Evolutionary conservation across 2,797 vertebrate genomes (phyloP).

Genomic region (Spheniscus humboldti): DNA sequence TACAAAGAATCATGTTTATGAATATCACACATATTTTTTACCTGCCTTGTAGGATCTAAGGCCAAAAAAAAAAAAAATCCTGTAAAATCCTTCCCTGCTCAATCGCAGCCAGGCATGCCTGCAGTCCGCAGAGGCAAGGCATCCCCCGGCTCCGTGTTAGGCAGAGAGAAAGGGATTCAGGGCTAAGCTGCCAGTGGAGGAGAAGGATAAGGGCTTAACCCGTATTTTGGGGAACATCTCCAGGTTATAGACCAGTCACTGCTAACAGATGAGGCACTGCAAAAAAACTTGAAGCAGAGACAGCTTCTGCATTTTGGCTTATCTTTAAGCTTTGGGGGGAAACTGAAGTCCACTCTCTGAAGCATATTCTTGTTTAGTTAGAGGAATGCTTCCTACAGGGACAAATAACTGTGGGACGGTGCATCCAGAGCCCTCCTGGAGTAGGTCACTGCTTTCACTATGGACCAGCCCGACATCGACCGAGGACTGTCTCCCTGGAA

Average conservation of each 20-base stretch:
- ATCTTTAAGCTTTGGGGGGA: not conserved
- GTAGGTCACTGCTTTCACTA: not conserved
- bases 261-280: not conserved
- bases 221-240: not conserved
- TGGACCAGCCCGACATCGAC: not conserved
- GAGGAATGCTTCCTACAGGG: not conserved
- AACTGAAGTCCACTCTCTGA: not conserved
- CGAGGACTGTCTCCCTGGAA: not conserved
- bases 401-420: not conserved
- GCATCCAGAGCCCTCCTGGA: not conserved
- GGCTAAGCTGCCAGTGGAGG: not conserved
- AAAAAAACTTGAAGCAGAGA: not conserved
- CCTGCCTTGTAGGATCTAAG: not conserved
- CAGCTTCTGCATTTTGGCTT: not conserved
- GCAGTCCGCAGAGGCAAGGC: fast-evolving
- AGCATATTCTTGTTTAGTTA: not conserved
- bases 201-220: not conserved
- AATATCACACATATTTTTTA: not conserved
- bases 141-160: not conserved
- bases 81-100: not conserved
- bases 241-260: not conserved
- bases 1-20: not conserved
- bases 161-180: not conserved
- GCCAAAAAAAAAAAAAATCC: not conserved
- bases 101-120: not conserved